A percentile compares a stretch with the other conserved stretches of the same genome.
These are phyloP conservation scores for Pseudoips prasinana DNA, from an alignment of 2,888 invertebrate genomes.

Conservation along the genomic window DNA sequence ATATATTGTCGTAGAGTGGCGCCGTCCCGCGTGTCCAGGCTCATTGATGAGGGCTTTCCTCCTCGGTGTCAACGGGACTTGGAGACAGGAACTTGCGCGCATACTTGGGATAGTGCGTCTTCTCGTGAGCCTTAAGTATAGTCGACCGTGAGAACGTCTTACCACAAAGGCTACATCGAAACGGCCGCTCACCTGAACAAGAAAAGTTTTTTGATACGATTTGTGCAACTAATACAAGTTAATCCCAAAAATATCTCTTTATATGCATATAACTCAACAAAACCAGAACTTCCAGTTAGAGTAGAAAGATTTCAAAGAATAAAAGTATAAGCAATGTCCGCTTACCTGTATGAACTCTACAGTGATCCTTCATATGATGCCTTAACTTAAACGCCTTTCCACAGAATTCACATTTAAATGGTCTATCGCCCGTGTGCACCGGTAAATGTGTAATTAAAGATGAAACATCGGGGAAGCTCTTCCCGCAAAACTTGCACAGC, in stretches of 20 bases:
- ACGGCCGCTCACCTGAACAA: slow-evolving; percentile 89
- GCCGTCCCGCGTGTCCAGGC: slow-evolving; percentile 42
- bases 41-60: slow-evolving; percentile 89
- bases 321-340: too few species aligned
- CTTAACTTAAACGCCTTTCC: slow-evolving; percentile 96
- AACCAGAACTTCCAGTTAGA: too few species aligned
- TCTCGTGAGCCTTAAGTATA: slow-evolving; percentile 95
- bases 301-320: too few species aligned
- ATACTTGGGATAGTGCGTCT: slow-evolving; percentile 95
- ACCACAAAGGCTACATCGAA: slow-evolving; percentile 93
- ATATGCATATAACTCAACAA: too few species aligned
- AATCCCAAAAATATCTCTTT: too few species aligned
- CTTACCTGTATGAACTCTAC: slow-evolving; percentile 93
- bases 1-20: slow-evolving; percentile 49
- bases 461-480: slow-evolving; percentile 95
- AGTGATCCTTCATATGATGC: slow-evolving; percentile 97
- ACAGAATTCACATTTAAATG: slow-evolving; percentile 96
- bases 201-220: too few species aligned
- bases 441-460: slow-evolving; percentile 93
- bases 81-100: slow-evolving; percentile 94
- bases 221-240: too few species aligned
- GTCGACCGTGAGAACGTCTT: slow-evolving; percentile 95
- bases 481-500: slow-evolving; percentile 95
- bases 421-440: slow-evolving; percentile 94
- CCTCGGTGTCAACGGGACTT: slow-evolving; percentile 91